Conservation (phyloP, 2,888 invertebrate genomes). For the Lasioglossum pauxillum region DNA sequence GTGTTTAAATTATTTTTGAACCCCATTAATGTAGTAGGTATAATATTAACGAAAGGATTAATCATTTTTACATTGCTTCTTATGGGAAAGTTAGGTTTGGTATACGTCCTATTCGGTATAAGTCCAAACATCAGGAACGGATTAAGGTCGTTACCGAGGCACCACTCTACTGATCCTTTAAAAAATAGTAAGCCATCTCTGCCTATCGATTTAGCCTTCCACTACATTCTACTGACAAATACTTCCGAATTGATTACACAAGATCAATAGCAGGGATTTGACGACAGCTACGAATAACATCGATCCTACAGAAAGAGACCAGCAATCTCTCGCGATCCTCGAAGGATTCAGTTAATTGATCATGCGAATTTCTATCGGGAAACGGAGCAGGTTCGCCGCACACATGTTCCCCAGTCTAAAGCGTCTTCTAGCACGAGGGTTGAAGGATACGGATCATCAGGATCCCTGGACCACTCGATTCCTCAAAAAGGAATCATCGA, state of each 20-base stretch:
- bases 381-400: background rate
- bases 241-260: background rate
- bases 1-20: no score
- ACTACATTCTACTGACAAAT: background rate
- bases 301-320: background rate
- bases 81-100: no score
- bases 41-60: no score
- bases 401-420: background rate
- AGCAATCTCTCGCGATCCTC: background rate
- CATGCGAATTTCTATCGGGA: background rate
- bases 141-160: no score
- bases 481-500: background rate
- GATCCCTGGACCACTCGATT: background rate
- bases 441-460: slow-evolving; percentile 3
- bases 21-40: no score
- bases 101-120: no score
- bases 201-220: no score
- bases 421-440: background rate
- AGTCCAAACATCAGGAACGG: no score
- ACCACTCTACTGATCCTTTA: no score
- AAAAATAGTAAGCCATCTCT: no score
- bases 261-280: background rate
- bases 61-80: no score
- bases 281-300: background rate
- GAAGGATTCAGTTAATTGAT: background rate